Evolutionary conservation across 2,113 vertebrate genomes (phyloP).

Genomic region (Morone saxatilis): DNA sequence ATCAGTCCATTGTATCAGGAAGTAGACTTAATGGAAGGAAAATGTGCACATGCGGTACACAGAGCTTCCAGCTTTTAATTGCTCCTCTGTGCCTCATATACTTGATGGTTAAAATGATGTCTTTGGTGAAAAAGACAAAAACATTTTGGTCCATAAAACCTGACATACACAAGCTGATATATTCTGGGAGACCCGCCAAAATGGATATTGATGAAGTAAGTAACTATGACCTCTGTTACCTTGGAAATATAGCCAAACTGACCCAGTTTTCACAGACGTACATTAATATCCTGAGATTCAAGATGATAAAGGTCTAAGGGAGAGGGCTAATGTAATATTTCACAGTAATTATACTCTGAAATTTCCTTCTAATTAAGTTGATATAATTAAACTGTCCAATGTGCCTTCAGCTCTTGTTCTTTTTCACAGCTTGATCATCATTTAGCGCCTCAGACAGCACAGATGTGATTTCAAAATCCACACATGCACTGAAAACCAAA

Average conservation of each 20-base stretch:
- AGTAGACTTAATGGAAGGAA: constrained; percentile 12
- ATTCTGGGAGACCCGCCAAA: constrained; percentile 58
- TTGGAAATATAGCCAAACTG: constrained; percentile 50
- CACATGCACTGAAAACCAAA: constrained; percentile 35
- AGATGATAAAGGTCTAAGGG: constrained; percentile 26
- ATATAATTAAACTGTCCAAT: constrained; percentile 64
- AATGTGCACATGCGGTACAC: background rate
- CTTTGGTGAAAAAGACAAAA: constrained; percentile 33
- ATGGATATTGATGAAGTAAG: constrained; percentile 55
- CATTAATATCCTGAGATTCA: constrained; percentile 49
- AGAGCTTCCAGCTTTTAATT: constrained; percentile 27
- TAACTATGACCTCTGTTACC: constrained; percentile 48
- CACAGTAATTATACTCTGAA: constrained; percentile 50
- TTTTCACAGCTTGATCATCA: constrained; percentile 44
- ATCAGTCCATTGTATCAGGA: background rate
- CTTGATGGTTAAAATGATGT: constrained; percentile 39
- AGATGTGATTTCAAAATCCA: constrained; percentile 46
- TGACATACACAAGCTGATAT: constrained; percentile 40
- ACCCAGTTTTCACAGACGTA: constrained; percentile 45
- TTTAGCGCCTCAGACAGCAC: constrained; percentile 41
- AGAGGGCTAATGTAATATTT: constrained; percentile 47
- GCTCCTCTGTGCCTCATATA: constrained; percentile 29
- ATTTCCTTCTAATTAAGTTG: constrained; percentile 45
- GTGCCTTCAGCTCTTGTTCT: constrained; percentile 46
- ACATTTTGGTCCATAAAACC: constrained; percentile 49